These are phyloP conservation scores for Rousettus leschenaultii DNA, from an alignment of 2,113 vertebrate genomes.

Conservation along the genomic window DNA sequence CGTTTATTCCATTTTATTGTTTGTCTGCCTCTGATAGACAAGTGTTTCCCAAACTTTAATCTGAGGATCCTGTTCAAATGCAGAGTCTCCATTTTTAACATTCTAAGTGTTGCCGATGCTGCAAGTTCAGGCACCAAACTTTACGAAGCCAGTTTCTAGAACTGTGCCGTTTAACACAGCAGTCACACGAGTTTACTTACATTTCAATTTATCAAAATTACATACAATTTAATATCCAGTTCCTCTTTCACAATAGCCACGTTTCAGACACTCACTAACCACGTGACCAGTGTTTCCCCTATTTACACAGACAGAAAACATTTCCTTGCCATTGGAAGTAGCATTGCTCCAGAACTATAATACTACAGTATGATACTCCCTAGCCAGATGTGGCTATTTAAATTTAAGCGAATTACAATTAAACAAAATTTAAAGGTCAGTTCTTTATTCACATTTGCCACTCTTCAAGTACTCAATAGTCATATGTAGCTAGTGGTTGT, in stretches of 20 bases:
- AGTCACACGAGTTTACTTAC: neutral
- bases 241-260: neutral
- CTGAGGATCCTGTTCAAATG: neutral
- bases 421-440: neutral
- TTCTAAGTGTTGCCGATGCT: neutral
- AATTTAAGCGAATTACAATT: neutral
- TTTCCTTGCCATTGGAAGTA: neutral
- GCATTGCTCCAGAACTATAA: neutral
- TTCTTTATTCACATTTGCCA: neutral
- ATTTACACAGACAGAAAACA: no score
- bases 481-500: neutral
- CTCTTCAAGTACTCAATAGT: neutral
- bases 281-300: accelerated
- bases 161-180: neutral
- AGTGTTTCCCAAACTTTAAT: neutral
- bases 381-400: neutral
- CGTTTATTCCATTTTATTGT: neutral
- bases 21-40: neutral
- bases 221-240: neutral
- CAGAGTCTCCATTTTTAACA: neutral
- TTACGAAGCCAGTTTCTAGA: neutral
- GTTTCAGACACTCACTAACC: neutral
- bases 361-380: neutral
- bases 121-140: no score
- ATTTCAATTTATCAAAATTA: neutral